Conservation (phyloP, 1,140 invertebrate species). For the Arion vulgaris region DNA sequence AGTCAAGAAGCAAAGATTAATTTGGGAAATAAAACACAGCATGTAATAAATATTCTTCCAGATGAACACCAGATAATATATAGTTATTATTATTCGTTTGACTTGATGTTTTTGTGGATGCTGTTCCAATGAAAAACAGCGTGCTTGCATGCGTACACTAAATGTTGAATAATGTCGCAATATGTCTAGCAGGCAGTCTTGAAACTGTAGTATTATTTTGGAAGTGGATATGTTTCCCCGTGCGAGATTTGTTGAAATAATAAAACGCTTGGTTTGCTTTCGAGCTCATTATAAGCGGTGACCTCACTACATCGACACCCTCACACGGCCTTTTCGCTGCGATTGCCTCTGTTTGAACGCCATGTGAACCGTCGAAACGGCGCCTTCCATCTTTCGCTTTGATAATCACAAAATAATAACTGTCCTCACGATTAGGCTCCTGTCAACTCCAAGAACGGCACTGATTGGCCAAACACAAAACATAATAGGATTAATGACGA, state of each 20-base stretch:
- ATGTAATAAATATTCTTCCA: no score
- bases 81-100: no score
- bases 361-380: conserved; percentile 21
- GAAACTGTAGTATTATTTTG: not conserved
- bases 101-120: no score
- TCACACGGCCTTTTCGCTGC: not conserved
- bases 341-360: not conserved
- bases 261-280: conserved; percentile 35
- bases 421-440: conserved; percentile 32
- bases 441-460: conserved; percentile 22
- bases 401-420: conserved; percentile 43
- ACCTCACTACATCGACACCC: not conserved
- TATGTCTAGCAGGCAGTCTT: not conserved
- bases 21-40: no score
- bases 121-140: no score
- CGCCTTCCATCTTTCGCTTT: conserved; percentile 38
- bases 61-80: no score
- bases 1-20: no score
- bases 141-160: no score
- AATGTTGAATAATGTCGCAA: not conserved
- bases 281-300: conserved; percentile 22
- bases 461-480: conserved; percentile 42
- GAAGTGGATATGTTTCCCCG: not conserved
- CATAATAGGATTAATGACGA: conserved; percentile 44
- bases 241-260: conserved; percentile 23